phyloP scores from a whole-genome alignment of 2,888 invertebrate species.

The Heterodera filipjevi region DNA sequence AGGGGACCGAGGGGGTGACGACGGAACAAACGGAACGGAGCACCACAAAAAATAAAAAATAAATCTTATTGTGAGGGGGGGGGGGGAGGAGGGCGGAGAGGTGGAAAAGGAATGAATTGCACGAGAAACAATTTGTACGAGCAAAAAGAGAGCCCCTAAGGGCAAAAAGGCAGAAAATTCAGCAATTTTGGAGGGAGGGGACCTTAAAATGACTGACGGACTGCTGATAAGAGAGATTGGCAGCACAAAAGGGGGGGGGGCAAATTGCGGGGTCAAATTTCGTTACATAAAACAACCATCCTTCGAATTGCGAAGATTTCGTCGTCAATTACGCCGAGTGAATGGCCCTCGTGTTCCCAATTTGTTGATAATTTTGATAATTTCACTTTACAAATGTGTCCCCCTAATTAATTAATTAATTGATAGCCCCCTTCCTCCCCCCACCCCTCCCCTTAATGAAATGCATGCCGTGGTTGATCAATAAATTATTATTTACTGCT shows the following conservation, averaged over 20 bases:
- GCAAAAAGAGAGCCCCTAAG: not conserved
- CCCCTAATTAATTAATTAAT: slow-evolving; percentile 1
- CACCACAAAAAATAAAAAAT: not conserved
- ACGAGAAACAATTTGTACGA: slow-evolving; percentile 2
- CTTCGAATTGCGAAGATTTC: slow-evolving; percentile 2
- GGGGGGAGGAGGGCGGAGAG: not conserved
- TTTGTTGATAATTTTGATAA: not conserved
- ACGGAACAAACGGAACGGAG: slow-evolving; percentile 8
- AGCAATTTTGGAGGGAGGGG: slow-evolving; percentile 8
- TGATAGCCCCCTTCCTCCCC: not conserved
- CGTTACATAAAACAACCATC: not conserved
- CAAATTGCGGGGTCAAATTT: not conserved
- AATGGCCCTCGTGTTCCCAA: not conserved
- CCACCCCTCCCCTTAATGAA: too few relatives aligned
- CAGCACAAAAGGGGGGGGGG: not conserved
- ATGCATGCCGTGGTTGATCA: not conserved
- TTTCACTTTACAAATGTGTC: not conserved
- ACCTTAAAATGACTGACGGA: not conserved
- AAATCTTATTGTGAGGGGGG: not conserved
- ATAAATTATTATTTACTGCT: not conserved
- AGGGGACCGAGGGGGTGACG: not conserved
- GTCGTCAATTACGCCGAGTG: not conserved
- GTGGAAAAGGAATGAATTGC: slow-evolving; percentile 8
- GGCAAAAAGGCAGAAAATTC: slow-evolving; percentile 5
- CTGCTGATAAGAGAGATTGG: not conserved